These are phyloP conservation scores for Siphlonurus alternatus DNA, from an alignment of 2,888 invertebrate genomes.

Conservation along the genomic window DNA sequence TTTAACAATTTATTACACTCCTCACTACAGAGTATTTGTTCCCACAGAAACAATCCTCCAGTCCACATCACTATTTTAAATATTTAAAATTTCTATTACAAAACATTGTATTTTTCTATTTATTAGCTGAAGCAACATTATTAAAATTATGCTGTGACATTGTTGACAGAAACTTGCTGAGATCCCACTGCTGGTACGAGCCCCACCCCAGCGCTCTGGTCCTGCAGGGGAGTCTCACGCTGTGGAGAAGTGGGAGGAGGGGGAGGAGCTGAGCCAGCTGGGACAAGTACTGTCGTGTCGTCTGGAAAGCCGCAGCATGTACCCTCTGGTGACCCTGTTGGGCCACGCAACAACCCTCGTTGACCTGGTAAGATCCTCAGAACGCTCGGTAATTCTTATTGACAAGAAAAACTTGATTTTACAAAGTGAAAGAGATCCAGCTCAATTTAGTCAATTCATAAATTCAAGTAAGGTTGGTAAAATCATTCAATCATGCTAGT, in stretches of 20 bases:
- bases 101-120: background rate
- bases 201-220: background rate
- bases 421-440: too few species aligned
- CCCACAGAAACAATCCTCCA: too few species aligned
- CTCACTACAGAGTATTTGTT: too few species aligned
- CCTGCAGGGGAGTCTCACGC: background rate
- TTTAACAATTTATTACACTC: too few species aligned
- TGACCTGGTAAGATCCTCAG: background rate
- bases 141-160: background rate
- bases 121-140: background rate
- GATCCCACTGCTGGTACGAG: background rate
- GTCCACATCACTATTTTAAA: too few species aligned
- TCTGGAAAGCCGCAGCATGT: background rate
- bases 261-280: background rate
- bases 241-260: background rate
- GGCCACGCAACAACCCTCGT: background rate
- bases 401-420: too few species aligned
- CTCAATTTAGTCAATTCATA: too few species aligned
- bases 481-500: too few species aligned
- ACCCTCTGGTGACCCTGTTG: background rate
- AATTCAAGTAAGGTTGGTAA: too few species aligned
- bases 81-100: too few species aligned
- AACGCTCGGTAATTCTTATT: too few species aligned
- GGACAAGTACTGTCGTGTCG: background rate
- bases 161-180: background rate